Base-by-base conservation (phyloP, 2,113 vertebrate species). In the Tyto alba region DNA sequence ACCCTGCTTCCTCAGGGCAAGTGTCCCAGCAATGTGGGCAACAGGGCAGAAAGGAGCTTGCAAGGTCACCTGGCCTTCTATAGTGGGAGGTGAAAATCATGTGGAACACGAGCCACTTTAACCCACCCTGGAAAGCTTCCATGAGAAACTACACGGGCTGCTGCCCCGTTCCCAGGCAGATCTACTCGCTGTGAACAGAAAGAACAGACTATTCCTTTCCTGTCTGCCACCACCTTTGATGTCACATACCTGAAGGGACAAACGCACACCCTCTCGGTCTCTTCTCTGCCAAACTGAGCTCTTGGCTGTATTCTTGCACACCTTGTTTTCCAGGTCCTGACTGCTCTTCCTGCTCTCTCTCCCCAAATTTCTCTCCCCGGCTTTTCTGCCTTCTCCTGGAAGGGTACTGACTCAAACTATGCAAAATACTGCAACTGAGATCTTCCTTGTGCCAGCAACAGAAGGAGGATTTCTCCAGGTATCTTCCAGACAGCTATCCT, bases 391-490 rank as follows among this genome's bases (percentile, higher is more conserved):
- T 87, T 26, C 55, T 90, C 60, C 56, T 84, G 25, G 72, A 81
- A 81, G 13, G 32, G 4, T 77, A 59, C 8, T 81, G 77, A 47
- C 47, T 21, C 40, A 60, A 85, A 81, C 12, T 27, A 45, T 19
- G 52, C 52, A 87, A 87, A 89, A 91, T 30, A 85, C 30, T 78
- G 48, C 80, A 87, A 60, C 73, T 66, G 80, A 78, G 56, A 41
- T 87, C 63, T 84, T 82, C 55, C 59, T 85, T 60, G n/a, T 72
- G 81, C 69, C 91, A 95, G 47, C 41, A 84, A 95, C 80, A 95
- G 94, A 90, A 88, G 90, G 85, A 92, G 86, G 91, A 75, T 92
- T 96, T 93, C 55, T 71, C 52, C 93, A 95, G 86, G 89, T 96
- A 48, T 87, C 64, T 89, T 84, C 84, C 93, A 78, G 80, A 60